Evolutionary conservation across 2,113 vertebrate species (phyloP).

Genomic region (Podarcis cretensis): DNA sequence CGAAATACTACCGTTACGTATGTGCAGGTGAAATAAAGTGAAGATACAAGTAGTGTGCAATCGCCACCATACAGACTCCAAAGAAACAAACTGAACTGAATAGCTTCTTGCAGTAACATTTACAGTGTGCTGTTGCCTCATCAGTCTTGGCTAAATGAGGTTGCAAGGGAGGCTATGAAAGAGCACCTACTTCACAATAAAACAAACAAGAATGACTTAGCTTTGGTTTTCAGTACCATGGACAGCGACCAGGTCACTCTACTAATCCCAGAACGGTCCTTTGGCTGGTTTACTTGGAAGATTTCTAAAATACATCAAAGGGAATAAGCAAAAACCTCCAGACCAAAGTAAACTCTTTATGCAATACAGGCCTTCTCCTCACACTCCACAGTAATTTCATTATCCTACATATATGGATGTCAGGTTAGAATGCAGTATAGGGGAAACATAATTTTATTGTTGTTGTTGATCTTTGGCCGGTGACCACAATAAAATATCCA

Average conservation of each 20-base stretch:
- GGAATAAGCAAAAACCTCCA: background rate
- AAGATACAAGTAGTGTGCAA: background rate
- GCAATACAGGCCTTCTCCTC: background rate
- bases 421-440: background rate
- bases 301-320: background rate
- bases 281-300: background rate
- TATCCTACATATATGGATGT: background rate
- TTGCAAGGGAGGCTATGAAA: background rate
- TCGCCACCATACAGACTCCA: background rate
- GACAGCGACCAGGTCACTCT: constrained; percentile 21
- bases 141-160: background rate
- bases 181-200: background rate
- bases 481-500: background rate
- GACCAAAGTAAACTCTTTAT: background rate
- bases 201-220: background rate
- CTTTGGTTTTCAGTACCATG: constrained; percentile 52
- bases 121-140: background rate
- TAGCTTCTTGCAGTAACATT: background rate
- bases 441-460: background rate
- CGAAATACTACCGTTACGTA: constrained; percentile 1
- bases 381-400: background rate
- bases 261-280: background rate
- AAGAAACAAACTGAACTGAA: background rate
- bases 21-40: constrained; percentile 21
- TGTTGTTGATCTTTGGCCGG: too few relatives aligned